Evolutionary conservation across 2,113 vertebrate genomes (phyloP).

Genomic region (Cairina moschata): DNA sequence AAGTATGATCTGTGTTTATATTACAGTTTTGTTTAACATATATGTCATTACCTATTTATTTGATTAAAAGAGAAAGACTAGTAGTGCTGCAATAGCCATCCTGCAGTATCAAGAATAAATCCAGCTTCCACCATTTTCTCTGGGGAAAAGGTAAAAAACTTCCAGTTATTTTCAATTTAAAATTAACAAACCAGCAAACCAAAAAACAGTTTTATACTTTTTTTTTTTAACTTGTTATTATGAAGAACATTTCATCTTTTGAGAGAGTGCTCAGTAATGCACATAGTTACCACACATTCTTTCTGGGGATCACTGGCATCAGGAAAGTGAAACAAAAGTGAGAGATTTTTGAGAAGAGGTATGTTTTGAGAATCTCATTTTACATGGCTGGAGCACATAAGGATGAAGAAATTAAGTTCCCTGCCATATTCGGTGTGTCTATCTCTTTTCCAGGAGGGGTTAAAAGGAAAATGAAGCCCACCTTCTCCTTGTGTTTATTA

Average conservation of each 20-base stretch:
- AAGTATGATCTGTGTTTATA: neutral
- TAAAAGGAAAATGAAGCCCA: slow-evolving; percentile 48
- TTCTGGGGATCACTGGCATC: neutral
- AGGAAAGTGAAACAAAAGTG: neutral
- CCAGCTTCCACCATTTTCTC: neutral
- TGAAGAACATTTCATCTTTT: neutral
- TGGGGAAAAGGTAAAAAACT: neutral
- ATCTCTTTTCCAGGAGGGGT: slow-evolving; percentile 39
- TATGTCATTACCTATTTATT: neutral
- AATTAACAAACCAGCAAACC: neutral
- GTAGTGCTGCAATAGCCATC: neutral
- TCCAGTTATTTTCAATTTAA: neutral
- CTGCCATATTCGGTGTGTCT: neutral
- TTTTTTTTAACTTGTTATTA: neutral
- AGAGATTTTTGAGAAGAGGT: neutral
- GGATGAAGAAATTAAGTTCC: neutral
- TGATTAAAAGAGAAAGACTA: neutral
- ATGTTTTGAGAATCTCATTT: neutral
- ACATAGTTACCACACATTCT: neutral
- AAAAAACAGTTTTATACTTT: neutral
- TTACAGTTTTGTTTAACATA: neutral
- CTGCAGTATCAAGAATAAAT: neutral
- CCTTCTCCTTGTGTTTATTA: slow-evolving; percentile 29
- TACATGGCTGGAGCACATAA: neutral
- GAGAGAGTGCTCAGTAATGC: neutral